These are phyloP conservation scores for Plectus sambesii DNA, from an alignment of 1,140 invertebrate species.

Conservation along the genomic window DNA sequence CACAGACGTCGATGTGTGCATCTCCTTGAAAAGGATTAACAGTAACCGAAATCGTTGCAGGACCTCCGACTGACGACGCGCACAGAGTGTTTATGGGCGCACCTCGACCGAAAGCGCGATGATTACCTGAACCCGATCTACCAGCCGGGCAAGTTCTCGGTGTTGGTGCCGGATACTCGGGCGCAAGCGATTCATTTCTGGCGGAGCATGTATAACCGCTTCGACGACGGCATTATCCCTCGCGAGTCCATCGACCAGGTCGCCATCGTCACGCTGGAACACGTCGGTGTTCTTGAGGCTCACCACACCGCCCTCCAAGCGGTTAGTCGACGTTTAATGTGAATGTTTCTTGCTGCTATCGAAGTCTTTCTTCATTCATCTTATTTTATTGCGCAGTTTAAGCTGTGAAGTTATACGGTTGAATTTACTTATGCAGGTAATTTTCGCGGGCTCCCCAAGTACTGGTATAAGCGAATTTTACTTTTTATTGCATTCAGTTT, in stretches of 20 bases:
- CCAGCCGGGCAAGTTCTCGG: constrained; percentile 52
- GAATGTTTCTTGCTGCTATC: neutral
- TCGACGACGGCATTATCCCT: constrained; percentile 87
- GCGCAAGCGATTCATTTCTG: constrained; percentile 90
- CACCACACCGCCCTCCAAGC: constrained; percentile 14
- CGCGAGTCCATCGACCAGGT: constrained; percentile 75
- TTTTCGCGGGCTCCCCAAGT: too few relatives aligned
- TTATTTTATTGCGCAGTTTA: too few relatives aligned
- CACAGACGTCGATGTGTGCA: too few relatives aligned
- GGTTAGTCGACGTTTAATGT: constrained; percentile 5
- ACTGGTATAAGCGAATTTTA: too few relatives aligned
- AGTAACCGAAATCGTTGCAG: constrained; percentile 9
- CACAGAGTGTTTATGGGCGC: constrained; percentile 89
- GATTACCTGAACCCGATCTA: constrained; percentile 91
- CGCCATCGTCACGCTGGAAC: constrained; percentile 63
- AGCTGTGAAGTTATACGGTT: too few relatives aligned
- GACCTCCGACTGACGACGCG: constrained; percentile 58
- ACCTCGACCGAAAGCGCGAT: constrained; percentile 71
- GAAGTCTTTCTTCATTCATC: too few relatives aligned
- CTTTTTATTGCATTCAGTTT: too few relatives aligned
- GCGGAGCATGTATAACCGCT: constrained; percentile 90
- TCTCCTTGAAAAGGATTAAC: too few relatives aligned
- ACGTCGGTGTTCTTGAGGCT: constrained; percentile 20
- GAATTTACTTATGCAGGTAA: too few relatives aligned
- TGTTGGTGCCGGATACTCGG: constrained; percentile 68